Percentiles rank a stretch among this genome's conserved stretches.
phyloP scores from a whole-genome alignment of 2,888 invertebrate species.

The Cetonia aurata region DNA sequence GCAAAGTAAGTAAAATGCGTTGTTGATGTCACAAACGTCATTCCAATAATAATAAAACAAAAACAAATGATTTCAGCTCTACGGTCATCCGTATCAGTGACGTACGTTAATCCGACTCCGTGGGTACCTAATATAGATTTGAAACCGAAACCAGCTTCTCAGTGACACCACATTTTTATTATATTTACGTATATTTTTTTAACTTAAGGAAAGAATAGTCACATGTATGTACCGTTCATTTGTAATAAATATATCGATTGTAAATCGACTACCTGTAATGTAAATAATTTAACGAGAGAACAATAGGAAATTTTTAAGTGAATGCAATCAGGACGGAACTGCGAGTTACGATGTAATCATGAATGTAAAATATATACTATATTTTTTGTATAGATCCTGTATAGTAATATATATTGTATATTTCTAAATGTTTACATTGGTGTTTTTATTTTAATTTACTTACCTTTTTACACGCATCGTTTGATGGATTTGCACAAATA shows the following conservation, averaged over 20 bases:
- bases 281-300: not conserved
- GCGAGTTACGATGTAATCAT: no score
- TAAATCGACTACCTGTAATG: not conserved
- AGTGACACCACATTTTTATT: constrained; percentile 47
- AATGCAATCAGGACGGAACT: no score
- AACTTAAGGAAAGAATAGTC: constrained; percentile 46
- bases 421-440: no score
- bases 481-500: no score
- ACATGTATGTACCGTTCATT: constrained; percentile 47
- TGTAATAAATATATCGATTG: constrained; percentile 45
- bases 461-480: no score
- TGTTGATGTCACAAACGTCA: constrained; percentile 15
- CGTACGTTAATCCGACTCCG: constrained; percentile 76
- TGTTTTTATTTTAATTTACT: not conserved
- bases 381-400: no score
- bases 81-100: constrained; percentile 74
- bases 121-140: constrained; percentile 68
- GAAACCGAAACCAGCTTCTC: constrained; percentile 50
- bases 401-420: no score
- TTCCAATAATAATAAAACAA: not conserved
- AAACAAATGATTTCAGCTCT: constrained; percentile 68
- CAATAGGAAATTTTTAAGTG: not conserved
- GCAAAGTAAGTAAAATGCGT: constrained; percentile 68
- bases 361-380: no score
- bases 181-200: constrained; percentile 45